Evolutionary conservation across 2,113 vertebrate species (phyloP).

Genomic region (Eonycteris spelaea): DNA sequence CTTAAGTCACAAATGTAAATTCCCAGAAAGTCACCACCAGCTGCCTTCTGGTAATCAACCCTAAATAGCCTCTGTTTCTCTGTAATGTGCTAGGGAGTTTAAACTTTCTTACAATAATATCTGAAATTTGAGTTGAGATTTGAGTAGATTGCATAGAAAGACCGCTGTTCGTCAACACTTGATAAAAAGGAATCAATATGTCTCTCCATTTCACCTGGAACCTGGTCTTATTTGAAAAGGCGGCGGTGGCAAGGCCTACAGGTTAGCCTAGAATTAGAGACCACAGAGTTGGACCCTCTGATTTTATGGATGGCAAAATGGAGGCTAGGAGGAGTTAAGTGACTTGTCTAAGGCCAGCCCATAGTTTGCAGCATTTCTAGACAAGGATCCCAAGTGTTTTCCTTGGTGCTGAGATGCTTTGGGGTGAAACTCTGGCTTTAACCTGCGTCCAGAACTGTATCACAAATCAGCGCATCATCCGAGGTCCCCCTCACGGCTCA

Average conservation of each 20-base stretch:
- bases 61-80: neutral
- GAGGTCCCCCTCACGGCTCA: neutral
- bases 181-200: accelerated
- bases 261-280: neutral
- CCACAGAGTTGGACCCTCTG: too few relatives aligned
- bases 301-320: neutral
- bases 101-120: neutral
- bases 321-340: neutral
- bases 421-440: neutral
- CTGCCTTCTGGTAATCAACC: neutral
- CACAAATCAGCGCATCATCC: too few relatives aligned
- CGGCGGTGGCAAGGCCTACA: accelerated
- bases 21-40: neutral
- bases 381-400: neutral
- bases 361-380: neutral
- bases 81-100: neutral
- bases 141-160: neutral
- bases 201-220: neutral
- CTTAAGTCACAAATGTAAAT: neutral
- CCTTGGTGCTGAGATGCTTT: neutral
- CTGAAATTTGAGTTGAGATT: neutral
- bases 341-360: neutral
- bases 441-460: neutral
- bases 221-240: neutral
- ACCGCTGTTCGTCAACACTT: accelerated